A percentile compares a stretch with the other conserved stretches of the same genome.
phyloP scores from a whole-genome alignment of 2,113 vertebrate species.

The Reinhardtius hippoglossoides region DNA sequence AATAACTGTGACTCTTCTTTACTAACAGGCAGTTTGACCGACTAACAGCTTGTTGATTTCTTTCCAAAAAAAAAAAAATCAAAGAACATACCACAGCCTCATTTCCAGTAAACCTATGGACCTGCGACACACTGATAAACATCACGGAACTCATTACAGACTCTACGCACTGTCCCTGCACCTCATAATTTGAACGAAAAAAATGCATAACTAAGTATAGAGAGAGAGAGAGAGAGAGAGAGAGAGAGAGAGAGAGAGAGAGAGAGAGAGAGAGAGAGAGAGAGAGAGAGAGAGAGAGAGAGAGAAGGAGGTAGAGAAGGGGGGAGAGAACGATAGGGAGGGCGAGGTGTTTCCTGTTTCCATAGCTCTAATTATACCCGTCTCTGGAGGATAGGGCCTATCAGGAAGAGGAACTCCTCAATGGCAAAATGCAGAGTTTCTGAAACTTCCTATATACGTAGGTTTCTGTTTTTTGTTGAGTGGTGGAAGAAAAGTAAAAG shows the following conservation, averaged over 20 bases:
- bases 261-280: conserved; percentile 27
- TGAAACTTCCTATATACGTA: not conserved
- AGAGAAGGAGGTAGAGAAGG: conserved; percentile 29
- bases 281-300: conserved; percentile 35
- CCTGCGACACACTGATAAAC: conserved; percentile 45
- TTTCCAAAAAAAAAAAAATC: conserved; percentile 14
- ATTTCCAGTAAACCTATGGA: conserved; percentile 74
- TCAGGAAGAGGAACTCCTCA: conserved; percentile 60
- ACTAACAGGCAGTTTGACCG: not conserved
- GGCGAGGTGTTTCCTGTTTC: conserved; percentile 86
- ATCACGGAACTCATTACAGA: conserved; percentile 63
- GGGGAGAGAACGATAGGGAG: conserved; percentile 67
- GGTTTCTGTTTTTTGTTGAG: not conserved
- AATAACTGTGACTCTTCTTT: too few species aligned
- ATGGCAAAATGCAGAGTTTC: conserved; percentile 45
- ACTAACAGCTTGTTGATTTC: conserved; percentile 16
- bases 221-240: conserved; percentile 7
- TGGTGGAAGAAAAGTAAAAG: not conserved
- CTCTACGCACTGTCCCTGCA: conserved; percentile 48
- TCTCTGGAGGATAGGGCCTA: conserved; percentile 70
- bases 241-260: conserved; percentile 25
- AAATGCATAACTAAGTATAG: conserved; percentile 65
- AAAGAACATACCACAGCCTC: conserved; percentile 11
- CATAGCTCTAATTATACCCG: conserved; percentile 82
- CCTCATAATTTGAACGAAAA: conserved; percentile 65